Percentiles rank a stretch among this genome's conserved stretches.
phyloP scores from a whole-genome alignment of 2,113 vertebrate species.

The Leucoraja erinaceus region DNA sequence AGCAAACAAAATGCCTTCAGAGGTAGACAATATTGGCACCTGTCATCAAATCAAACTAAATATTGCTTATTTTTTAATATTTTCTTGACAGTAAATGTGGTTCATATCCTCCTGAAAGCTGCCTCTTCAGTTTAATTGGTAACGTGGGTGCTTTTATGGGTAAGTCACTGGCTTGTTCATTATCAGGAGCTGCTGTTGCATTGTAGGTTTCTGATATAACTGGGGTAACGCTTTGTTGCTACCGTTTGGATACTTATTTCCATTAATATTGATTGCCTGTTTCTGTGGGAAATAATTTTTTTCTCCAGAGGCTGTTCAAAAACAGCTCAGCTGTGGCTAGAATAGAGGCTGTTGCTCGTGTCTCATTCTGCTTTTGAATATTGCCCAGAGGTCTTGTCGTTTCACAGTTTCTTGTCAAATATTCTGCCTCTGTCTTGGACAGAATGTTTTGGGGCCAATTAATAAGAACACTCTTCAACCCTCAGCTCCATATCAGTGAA shows the following conservation, averaged over 20 bases:
- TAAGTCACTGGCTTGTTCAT: slow-evolving; percentile 50
- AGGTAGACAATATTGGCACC: background rate
- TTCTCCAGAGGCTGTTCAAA: background rate
- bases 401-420: background rate
- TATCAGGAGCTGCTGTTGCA: background rate
- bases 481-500: background rate
- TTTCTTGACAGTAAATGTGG: slow-evolving; percentile 74
- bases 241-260: background rate
- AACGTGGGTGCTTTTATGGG: slow-evolving; percentile 89
- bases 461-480: background rate
- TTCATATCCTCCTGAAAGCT: slow-evolving; percentile 83
- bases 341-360: background rate
- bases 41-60: background rate
- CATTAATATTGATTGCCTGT: background rate
- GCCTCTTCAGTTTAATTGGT: slow-evolving; percentile 85
- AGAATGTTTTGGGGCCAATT: background rate
- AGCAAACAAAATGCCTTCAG: background rate
- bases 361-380: background rate
- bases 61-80: background rate
- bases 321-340: background rate
- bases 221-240: background rate
- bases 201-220: background rate
- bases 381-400: background rate
- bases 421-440: background rate
- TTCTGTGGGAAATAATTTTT: background rate